phyloP scores from a whole-genome alignment of 2,797 vertebrate genomes.

The Lepus townsendii region DNA sequence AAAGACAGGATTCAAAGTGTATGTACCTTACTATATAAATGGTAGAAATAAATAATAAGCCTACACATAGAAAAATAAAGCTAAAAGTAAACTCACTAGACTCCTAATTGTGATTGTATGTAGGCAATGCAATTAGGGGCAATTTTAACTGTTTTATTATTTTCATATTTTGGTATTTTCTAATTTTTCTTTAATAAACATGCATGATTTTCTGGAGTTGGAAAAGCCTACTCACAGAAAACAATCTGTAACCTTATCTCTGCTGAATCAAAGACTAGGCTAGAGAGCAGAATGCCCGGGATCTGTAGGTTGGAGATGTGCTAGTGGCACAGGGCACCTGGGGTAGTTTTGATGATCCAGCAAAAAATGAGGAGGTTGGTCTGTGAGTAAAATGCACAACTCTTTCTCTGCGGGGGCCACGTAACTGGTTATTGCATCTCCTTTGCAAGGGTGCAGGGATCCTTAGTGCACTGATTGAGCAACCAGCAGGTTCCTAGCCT shows the following conservation, averaged over 20 bases:
- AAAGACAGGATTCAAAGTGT: constrained; percentile 68
- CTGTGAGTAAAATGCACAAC: constrained; percentile 40
- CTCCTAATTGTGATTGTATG: constrained; percentile 71
- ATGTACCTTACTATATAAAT: constrained; percentile 46
- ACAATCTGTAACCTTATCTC: constrained; percentile 37
- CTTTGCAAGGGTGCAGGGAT: background rate
- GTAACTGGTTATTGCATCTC: background rate
- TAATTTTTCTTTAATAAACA: constrained; percentile 74
- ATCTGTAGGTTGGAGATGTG: background rate
- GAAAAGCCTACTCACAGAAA: constrained; percentile 51
- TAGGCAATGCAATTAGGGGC: constrained; percentile 69
- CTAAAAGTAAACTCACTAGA: constrained; percentile 41
- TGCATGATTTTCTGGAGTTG: constrained; percentile 68
- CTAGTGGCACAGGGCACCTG: background rate
- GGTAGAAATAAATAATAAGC: constrained; percentile 70
- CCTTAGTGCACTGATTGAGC: background rate
- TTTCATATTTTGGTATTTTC: constrained; percentile 77
- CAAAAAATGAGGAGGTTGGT: constrained; percentile 49
- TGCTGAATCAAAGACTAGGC: constrained; percentile 46
- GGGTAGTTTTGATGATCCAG: constrained; percentile 11
- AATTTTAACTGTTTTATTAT: constrained; percentile 72
- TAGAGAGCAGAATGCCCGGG: background rate
- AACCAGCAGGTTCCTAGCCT: background rate
- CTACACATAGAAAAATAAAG: constrained; percentile 1
- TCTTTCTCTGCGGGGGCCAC: background rate